Evolutionary conservation across 2,113 vertebrate species (phyloP).

Genomic region (Telmatochromis sp.): DNA sequence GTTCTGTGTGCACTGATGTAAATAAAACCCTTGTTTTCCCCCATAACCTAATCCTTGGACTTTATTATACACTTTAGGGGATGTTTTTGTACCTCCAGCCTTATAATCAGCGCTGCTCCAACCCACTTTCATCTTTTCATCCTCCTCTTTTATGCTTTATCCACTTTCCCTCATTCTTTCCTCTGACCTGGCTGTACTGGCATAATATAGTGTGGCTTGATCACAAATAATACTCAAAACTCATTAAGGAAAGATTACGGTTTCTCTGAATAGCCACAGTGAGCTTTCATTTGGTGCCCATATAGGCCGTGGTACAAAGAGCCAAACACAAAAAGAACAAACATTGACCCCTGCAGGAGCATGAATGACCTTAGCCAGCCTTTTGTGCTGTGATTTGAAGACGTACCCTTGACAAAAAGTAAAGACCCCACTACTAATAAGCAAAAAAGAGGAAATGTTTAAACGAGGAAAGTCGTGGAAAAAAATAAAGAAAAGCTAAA

Average conservation of each 20-base stretch:
- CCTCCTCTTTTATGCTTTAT: not conserved
- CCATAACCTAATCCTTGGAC: constrained; percentile 15
- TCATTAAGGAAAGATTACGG: constrained; percentile 35
- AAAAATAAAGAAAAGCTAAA: not conserved
- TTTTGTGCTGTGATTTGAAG: not conserved
- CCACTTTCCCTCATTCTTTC: not conserved
- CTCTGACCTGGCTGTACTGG: not conserved
- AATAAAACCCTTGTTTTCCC: constrained; percentile 32
- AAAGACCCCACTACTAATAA: not conserved
- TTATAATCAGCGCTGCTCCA: not conserved
- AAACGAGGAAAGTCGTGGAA: accelerated
- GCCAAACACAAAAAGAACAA: not conserved
- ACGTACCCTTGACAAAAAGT: not conserved
- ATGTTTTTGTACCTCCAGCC: not conserved
- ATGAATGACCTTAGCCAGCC: not conserved
- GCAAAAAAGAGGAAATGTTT: not conserved
- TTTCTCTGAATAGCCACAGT: not conserved
- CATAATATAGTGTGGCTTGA: not conserved
- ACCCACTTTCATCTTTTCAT: not conserved
- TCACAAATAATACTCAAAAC: constrained; percentile 16
- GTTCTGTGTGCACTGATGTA: constrained; percentile 24
- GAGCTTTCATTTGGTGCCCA: not conserved
- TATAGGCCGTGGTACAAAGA: not conserved
- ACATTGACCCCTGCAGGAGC: constrained; percentile 16
- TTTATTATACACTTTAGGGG: constrained; percentile 19